Percentiles rank a stretch among this genome's conserved stretches.
phyloP scores from a whole-genome alignment of 1,140 invertebrate genomes.

The Streblospio benedicti region DNA sequence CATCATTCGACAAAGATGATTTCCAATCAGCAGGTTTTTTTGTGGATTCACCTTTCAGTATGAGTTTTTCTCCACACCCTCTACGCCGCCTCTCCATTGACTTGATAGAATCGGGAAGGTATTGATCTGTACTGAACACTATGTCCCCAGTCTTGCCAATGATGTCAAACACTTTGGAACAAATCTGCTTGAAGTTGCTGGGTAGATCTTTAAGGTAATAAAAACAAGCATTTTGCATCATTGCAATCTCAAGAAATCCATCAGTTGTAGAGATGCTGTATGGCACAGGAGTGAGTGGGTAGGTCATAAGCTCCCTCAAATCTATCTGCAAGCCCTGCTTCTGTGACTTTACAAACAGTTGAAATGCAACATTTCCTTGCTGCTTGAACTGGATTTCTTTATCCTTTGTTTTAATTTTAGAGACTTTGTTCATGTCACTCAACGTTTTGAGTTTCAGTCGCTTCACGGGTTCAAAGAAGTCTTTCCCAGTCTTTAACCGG shows the following conservation, averaged over 20 bases:
- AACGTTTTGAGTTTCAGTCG: conserved; percentile 20
- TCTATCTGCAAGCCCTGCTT: conserved; percentile 5
- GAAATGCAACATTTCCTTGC: conserved; percentile 19
- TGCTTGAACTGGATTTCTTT: conserved; percentile 20
- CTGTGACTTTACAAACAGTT: conserved; percentile 14
- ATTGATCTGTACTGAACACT: too few relatives aligned
- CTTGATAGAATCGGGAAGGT: too few relatives aligned
- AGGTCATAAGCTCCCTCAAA: conserved; percentile 6
- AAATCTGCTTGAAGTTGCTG: too few relatives aligned
- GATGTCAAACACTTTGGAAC: too few relatives aligned
- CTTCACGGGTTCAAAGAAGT: conserved; percentile 25
- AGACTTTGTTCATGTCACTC: conserved; percentile 15
- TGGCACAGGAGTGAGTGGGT: conserved; percentile 3
- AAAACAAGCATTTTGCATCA: too few relatives aligned
- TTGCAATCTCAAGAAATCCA: conserved; percentile 15
- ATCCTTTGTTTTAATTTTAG: conserved; percentile 14
- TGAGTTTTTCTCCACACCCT: too few relatives aligned
- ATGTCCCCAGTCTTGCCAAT: too few relatives aligned
- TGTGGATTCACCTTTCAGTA: too few relatives aligned
- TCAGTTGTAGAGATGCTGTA: conserved; percentile 12
- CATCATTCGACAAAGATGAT: too few relatives aligned
- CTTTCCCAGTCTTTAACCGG: conserved; percentile 15
- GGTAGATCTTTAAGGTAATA: too few relatives aligned
- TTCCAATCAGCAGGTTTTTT: too few relatives aligned
- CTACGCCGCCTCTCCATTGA: too few relatives aligned